Base-by-base conservation (phyloP, 2,113 vertebrate genomes). In the Cacatua alba region DNA sequence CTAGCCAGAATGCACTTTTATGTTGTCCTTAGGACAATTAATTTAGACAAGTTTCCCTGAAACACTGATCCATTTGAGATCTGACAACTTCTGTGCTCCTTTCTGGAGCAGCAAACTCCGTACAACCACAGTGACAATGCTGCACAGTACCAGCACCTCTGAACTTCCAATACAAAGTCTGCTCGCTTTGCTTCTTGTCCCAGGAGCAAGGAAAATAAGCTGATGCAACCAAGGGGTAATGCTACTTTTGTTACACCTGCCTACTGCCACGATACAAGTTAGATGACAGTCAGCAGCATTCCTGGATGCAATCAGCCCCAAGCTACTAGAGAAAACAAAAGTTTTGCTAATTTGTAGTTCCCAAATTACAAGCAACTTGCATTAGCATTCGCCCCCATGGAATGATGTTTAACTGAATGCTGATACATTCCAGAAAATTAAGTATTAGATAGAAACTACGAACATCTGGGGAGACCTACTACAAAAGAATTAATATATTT, bases 141-240 rank as follows among this genome's bases (percentile, higher is more conserved):
- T 81, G 55, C 19, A 51, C 28, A 76, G 31, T 4, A 89, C 20
- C 4, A 1, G 43, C 18, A 84, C 25, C 11, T 94, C 69, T 65
- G 52, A 91, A 82, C 48, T 65, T 91, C 11, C 35, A 79, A 20
- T 14, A 48, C 41, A 49, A 78, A 65, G 48, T 23, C 69, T 53
- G 48, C 18, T 68, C 25, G 8, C 49, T 65, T 23, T 31, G 20
- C 31, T 86, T 72, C 35, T 64, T 85, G 74, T 87, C 76, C 65
- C 65, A 76, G 25, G 26, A 77, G 79, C 43, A 93, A 86, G 60
- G 26, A 78, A 92, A 90, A 57, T 43, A 82, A 87, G 35, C 62
- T 88, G 86, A 96, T 92, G 94, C 80, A 96, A 94, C 60, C 7
- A 7, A 89, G 26, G 39, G 4, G 64, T 86, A 96, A 96, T 0